Conservation (phyloP, 2,113 vertebrate species). For the Anarrhichthys ocellatus region DNA sequence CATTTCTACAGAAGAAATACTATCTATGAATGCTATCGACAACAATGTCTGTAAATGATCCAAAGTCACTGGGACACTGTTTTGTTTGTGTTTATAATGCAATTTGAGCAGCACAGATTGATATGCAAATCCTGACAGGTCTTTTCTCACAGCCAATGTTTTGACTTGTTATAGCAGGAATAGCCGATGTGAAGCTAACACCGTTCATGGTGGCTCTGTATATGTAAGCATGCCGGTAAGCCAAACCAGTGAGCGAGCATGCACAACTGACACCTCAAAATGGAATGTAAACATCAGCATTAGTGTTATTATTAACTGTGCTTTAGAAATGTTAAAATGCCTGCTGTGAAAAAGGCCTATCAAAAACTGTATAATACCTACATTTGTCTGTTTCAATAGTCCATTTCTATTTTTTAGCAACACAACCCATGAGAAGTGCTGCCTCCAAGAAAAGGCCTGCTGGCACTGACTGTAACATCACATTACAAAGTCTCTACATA, state of each 20-base stretch:
- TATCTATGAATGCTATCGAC: not conserved
- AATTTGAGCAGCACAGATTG: not conserved
- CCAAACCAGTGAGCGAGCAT: not conserved
- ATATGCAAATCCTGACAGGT: not conserved
- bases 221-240: not conserved
- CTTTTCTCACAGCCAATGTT: not conserved
- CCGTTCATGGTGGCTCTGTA: not conserved
- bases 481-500: not conserved
- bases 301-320: not conserved
- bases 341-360: not conserved
- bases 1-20: not conserved
- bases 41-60: not conserved
- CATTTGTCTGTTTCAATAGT: not conserved
- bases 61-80: not conserved
- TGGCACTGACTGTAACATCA: not conserved
- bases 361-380: not conserved
- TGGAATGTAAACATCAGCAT: not conserved
- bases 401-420: not conserved
- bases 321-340: not conserved
- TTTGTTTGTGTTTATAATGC: not conserved
- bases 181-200: not conserved
- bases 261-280: not conserved
- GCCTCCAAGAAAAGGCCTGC: not conserved
- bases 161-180: constrained; percentile 5
- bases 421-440: not conserved